Conservation (phyloP, 30 jellyfish, hydroid and myxozoan species). For the Turritopsis rubra region DNA sequence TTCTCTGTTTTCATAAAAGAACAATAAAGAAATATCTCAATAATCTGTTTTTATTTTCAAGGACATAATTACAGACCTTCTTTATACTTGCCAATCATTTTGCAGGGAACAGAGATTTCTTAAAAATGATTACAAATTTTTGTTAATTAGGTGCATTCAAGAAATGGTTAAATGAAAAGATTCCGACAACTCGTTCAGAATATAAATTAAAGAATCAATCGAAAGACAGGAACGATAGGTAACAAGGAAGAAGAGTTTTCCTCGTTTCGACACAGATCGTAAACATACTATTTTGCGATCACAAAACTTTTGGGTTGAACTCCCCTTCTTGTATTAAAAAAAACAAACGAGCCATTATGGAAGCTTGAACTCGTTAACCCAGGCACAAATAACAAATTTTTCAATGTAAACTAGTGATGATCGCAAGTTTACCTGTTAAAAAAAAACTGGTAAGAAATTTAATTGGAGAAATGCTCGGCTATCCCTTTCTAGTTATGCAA, state of each 20-base stretch:
- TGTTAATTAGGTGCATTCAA: neutral
- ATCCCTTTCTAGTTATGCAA: neutral
- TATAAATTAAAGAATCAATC: neutral
- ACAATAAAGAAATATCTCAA: too few species aligned
- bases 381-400: too few species aligned
- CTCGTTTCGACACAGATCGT: neutral
- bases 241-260: neutral
- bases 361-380: too few species aligned
- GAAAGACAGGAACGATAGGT: neutral
- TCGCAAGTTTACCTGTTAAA: too few species aligned
- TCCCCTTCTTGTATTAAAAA: too few species aligned
- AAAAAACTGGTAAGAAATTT: too few species aligned
- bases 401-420: too few species aligned
- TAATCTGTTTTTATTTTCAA: too few species aligned
- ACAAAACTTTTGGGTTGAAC: too few species aligned
- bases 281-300: neutral
- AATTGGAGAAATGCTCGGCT: neutral
- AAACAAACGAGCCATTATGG: too few species aligned
- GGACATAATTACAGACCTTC: too few species aligned
- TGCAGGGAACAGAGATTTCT: neutral
- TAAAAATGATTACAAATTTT: neutral
- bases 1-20: neutral
- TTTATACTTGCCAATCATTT: too few species aligned
- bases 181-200: neutral
- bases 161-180: neutral